Base-by-base conservation (phyloP, 2,888 invertebrate genomes). In the Orchesellides sinensis region DNA sequence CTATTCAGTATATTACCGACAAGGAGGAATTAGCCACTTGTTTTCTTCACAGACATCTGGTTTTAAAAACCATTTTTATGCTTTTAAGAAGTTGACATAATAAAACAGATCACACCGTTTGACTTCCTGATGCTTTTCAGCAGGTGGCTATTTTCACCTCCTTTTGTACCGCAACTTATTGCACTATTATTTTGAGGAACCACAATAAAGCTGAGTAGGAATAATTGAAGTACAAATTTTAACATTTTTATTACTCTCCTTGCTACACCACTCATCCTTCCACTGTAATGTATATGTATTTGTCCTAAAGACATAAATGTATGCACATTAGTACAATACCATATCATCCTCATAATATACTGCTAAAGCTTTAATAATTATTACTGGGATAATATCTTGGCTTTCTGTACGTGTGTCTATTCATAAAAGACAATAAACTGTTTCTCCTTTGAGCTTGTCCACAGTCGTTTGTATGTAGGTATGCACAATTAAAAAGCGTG, bases 181-280 rank as follows among this genome's bases (percentile, higher is more conserved):
- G 19, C 56, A 75, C 27, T 17, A 68, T 59, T 61, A 47, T 69
- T 68, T 56, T 45, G 63, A 54, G 68, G 47, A 68, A 77, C 77
- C 77, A 77, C 77, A n/a, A n/a, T 56, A 77, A 77, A 56, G 56
- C 45, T 29, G 19, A 65, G 65, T 52, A 49, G 10, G 21, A 56
- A 63, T 52, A 70, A 75, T 75, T 75, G 56, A 72, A 79, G 65
- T 65, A 66, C 70, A 79, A 79, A 69, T 59, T 40, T 52, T 17
- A 70, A 54, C 63, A 47, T 29, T 72, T 70, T 79, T 79, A 79
- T 79, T 79, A 66, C 72, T 61, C 69, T 27, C 29, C n/a, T n/a
- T n/a, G n/a, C n/a, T n/a, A n/a, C n/a, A n/a, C n/a, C n/a, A n/a
- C n/a, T n/a, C n/a, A 40, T n/a, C 40, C n/a, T 8, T 8, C 40